Evolutionary conservation across 2,113 vertebrate genomes (phyloP).

Genomic region (Microcebus murinus): DNA sequence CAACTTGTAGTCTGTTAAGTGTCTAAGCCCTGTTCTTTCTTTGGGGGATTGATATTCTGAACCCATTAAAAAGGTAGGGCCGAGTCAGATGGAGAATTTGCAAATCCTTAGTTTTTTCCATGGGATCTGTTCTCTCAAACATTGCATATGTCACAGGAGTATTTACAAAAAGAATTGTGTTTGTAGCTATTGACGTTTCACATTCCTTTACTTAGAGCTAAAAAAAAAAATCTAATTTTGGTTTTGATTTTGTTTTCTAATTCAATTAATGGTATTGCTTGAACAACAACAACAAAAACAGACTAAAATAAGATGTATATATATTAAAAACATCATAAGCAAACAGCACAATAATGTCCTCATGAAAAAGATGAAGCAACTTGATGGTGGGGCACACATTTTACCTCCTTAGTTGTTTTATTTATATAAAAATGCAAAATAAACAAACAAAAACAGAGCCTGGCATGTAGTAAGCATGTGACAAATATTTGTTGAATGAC

Average conservation of each 20-base stretch:
- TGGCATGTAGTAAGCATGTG: neutral
- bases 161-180: neutral
- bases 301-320: neutral
- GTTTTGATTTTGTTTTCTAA: neutral
- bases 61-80: neutral
- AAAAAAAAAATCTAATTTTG: neutral
- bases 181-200: neutral
- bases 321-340: neutral
- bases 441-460: slow-evolving; percentile 14
- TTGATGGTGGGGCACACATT: neutral
- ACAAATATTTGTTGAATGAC: neutral
- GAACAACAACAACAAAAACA: neutral
- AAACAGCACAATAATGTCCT: neutral
- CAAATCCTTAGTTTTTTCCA: neutral
- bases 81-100: neutral
- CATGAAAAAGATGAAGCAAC: neutral
- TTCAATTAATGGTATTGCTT: neutral
- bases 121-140: neutral
- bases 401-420: neutral
- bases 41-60: neutral
- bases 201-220: neutral
- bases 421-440: neutral
- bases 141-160: neutral
- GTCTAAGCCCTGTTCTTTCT: neutral
- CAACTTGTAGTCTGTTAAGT: neutral